phyloP scores from a whole-genome alignment of 2,888 invertebrate genomes.

The Xylocampa areola region DNA sequence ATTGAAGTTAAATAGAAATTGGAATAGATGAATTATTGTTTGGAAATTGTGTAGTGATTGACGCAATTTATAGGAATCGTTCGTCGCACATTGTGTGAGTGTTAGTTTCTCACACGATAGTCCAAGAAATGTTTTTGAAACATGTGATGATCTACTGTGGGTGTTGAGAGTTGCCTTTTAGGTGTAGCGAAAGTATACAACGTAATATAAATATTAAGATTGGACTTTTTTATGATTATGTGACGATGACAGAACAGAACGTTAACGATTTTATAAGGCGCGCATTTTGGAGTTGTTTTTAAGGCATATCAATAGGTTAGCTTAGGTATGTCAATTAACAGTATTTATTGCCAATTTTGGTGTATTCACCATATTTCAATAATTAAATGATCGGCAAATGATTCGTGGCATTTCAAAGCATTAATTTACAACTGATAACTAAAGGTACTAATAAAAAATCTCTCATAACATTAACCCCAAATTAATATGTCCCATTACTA shows the following conservation, averaged over 20 bases:
- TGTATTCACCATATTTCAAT: conserved; percentile 5
- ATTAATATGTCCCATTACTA: no score
- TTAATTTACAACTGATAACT: no score
- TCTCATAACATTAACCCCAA: no score
- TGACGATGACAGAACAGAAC: conserved; percentile 21
- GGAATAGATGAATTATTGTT: conserved; percentile 38
- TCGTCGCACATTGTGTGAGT: conserved; percentile 30
- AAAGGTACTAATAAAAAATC: no score
- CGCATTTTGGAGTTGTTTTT: conserved; percentile 13
- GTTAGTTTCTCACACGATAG: conserved; percentile 28
- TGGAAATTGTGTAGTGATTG: conserved; percentile 19
- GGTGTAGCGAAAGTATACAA: conserved; percentile 50
- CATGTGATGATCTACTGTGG: conserved; percentile 53
- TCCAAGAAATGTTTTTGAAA: conserved; percentile 50
- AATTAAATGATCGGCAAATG: neutral
- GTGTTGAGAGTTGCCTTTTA: conserved; percentile 61
- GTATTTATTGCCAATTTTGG: conserved; percentile 32
- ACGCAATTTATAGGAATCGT: conserved; percentile 17
- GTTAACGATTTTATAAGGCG: conserved; percentile 40
- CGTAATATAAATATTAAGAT: conserved; percentile 48
- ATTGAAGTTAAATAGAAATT: conserved; percentile 9
- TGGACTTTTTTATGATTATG: conserved; percentile 16
- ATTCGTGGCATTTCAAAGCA: no score
- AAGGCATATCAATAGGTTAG: conserved; percentile 11
- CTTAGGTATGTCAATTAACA: conserved; percentile 27